Base-by-base conservation (phyloP, 2,797 vertebrate genomes). In the Syngnathus acus region DNA sequence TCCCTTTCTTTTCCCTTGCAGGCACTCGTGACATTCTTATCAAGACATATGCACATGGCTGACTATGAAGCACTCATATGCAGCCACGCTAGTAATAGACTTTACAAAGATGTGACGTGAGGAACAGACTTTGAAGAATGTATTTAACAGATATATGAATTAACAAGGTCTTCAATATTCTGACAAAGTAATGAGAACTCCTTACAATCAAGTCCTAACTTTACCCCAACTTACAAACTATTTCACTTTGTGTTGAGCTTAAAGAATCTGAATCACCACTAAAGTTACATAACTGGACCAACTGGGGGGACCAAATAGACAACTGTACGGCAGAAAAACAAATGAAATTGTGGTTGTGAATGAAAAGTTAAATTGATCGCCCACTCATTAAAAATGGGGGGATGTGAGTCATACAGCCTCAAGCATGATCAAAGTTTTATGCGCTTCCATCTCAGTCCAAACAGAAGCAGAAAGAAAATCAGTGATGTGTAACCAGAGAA, bases 351-450 rank as follows among this genome's bases (percentile, higher is more conserved):
- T 42, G 39, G 39, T 42, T 42, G 59, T 61, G 38, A 61, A 61
- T 42, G 39, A 61, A 61, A 43, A 61, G 59, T 42, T 40, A 5
- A 42, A 61, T 61, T n/a, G 59, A 40, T 61, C 38, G 19, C 59
- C n/a, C 59, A 2, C 17, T 61, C 59, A 61, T 61, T 61, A 21
- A 61, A 61, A 61, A 42, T 39, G 8, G 19, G 19, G 39, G 39
- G 65, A 72, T 68, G 69, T 88, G 87, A 85, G 76, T 85, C 87
- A 86, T 82, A 75, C 82, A 68, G 75, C 78, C 71, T 65, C 4
- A 1, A 71, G 79, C 76, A 66, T 42, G 59, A 61, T 61, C 76
- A 80, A 86, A 84, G 84, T 83, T 67, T 75, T 68, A 78, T 74
- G 79, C 67, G 76, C 70, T 73, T 76, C 68, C 71, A 32, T 72